Base-by-base conservation (phyloP, 2,888 invertebrate genomes). In the Mamestra brassicae region DNA sequence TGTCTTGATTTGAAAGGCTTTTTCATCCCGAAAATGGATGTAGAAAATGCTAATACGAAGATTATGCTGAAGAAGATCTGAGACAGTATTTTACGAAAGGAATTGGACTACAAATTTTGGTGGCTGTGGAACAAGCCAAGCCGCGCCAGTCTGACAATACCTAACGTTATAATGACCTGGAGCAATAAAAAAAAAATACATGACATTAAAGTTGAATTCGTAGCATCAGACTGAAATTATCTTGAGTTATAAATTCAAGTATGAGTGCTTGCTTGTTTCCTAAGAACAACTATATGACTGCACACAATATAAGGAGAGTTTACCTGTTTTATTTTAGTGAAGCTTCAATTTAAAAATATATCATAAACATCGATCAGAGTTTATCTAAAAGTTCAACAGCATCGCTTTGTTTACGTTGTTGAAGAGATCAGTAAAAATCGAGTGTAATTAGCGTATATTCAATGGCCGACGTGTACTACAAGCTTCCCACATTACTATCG, bases 281-380 rank as follows among this genome's bases (percentile, higher is more conserved):
- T 26, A 66, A 58, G n/a, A 60, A 45, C 36, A 0, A 3, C 3
- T 50, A 36, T 13, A 34, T 8, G 10, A 3, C 26, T 55, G 11
- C 5, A 38, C 3, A 54, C 0, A 45, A 54, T 6, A 4, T 36
- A 60, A 13, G 5, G 10, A 50, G 2, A 26, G 26, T 26, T 77
- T 85, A 95, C 96, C 91, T 93, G 87, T 89, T 94, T 94, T 45
- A 95, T 93, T 85, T 90, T 90, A 15, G 17, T 50, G 17, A 52
- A 52, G 58, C 5, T 52, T n/a, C 15, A 34, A 38, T 67, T 38
- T 71, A 62, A 4, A 76, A 52, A 45, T 15, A 36, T 62, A 57
- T 62, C 60, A 47, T 38, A 64, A 65, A 65, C 38, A 10, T 63
- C 57, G n/a, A 75, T 76, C 34, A 5, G 11, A 58, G 34, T 63